Evolutionary conservation across 1,140 invertebrate species (phyloP), one percentile per base, ranked within the genome.

Genomic region (Sitophilus oryzae): DNA sequence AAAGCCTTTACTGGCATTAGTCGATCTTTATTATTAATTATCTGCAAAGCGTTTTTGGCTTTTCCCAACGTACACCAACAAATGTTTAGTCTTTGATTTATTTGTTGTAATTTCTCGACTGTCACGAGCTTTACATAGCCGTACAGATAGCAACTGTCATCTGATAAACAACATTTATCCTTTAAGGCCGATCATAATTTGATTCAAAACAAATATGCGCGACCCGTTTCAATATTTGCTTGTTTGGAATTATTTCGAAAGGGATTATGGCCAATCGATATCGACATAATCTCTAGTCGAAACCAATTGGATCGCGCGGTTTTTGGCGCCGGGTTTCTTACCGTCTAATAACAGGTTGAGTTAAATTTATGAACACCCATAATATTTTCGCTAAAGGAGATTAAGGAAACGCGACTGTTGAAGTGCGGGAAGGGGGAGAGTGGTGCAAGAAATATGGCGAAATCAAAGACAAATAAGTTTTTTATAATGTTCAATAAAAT

Each of bases 51-150:
- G n/a, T n/a, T n/a, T n/a, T n/a, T n/a, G n/a, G n/a, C n/a, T n/a
- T n/a, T n/a, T n/a, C n/a, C n/a, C n/a, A n/a, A n/a, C n/a, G n/a
- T n/a, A n/a, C n/a, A n/a, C n/a, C 22, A 51, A 51, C 49, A 54
- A n/a, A 54, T 54, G 52, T 54, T 54, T 54, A 41, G 52, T 47
- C 52, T 54, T 11, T 54, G 52, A 54, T 54, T 54, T 54, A 54
- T 54, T 53, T 46, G 43, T 46, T 47, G 18, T 47, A 54, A 47
- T 41, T 46, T 40, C 34, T 19, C 10, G 42, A 34, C 38, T n/a
- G 44, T 54, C 44, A 47, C 44, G 36, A 35, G 44, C 30, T 16
- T 46, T 35, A 18, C 5, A 11, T 11, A 11, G 25, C 5, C 44
- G 16, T 18, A 46, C 25, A 47, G 52, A 54, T 54, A 54, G 47